phyloP scores from a whole-genome alignment of 1,140 invertebrate species.

The Heliconius himera region DNA sequence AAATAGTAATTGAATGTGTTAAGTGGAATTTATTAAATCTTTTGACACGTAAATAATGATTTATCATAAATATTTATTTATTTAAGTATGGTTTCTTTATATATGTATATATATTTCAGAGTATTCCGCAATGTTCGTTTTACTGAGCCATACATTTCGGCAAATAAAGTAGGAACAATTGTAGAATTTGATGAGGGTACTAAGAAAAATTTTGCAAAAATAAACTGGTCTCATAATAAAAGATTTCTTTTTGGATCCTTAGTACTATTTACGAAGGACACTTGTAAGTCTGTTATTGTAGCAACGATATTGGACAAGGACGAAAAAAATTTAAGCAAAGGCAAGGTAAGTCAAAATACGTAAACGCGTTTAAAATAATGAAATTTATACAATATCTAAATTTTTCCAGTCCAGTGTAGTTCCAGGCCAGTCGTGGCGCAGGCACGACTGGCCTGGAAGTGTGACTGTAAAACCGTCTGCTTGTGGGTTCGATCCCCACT shows the following conservation, averaged over 20 bases:
- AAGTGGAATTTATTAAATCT: too few species aligned
- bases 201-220: slow-evolving; percentile 49
- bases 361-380: neutral
- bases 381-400: neutral
- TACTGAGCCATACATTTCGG: slow-evolving; percentile 54
- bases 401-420: too few species aligned
- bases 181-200: slow-evolving; percentile 59
- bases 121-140: slow-evolving; percentile 60
- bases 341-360: slow-evolving; percentile 73
- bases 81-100: neutral
- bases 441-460: too few species aligned
- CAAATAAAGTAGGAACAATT: slow-evolving; percentile 51
- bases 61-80: neutral
- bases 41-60: too few species aligned
- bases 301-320: slow-evolving; percentile 85
- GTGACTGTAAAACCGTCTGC: too few species aligned
- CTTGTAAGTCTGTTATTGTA: slow-evolving; percentile 86
- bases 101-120: slow-evolving; percentile 45
- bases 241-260: slow-evolving; percentile 88
- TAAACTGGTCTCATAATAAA: slow-evolving; percentile 71
- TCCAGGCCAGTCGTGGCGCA: too few species aligned
- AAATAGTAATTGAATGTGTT: too few species aligned
- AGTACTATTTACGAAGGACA: slow-evolving; percentile 86
- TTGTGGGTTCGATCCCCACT: too few species aligned
- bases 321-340: slow-evolving; percentile 67